Evolutionary conservation across 2,113 vertebrate genomes (phyloP).

Genomic region (Dasyornis broadbenti): DNA sequence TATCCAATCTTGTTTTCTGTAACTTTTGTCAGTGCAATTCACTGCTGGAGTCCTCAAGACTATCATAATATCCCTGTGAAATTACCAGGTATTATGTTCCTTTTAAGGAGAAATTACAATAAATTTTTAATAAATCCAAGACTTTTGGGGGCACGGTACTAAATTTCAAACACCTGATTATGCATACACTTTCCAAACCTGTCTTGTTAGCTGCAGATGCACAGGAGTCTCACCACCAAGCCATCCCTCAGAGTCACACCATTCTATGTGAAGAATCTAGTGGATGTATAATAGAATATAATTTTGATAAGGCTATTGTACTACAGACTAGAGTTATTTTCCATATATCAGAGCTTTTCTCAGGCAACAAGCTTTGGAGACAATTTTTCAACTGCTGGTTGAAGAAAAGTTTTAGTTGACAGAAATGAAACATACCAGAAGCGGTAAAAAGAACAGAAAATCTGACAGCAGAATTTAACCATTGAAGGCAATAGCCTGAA

Average conservation of each 20-base stretch:
- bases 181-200: background rate
- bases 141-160: background rate
- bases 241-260: background rate
- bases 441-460: background rate
- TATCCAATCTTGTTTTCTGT: background rate
- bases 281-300: background rate
- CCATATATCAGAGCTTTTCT: background rate
- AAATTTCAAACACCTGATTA: background rate
- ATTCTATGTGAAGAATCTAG: background rate
- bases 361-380: background rate
- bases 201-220: background rate
- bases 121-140: background rate
- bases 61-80: background rate
- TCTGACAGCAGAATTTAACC: background rate
- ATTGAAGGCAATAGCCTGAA: background rate
- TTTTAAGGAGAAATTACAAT: background rate
- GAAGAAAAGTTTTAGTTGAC: background rate
- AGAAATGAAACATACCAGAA: background rate
- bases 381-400: background rate
- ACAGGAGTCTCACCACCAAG: background rate
- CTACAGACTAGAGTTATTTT: background rate
- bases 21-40: background rate
- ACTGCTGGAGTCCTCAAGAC: background rate
- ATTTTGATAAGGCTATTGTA: background rate
- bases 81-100: background rate